Percentiles rank a stretch among this genome's conserved stretches.
Evolutionary conservation across 2,113 vertebrate species (phyloP).

Genomic region (Amphiprion percula): DNA sequence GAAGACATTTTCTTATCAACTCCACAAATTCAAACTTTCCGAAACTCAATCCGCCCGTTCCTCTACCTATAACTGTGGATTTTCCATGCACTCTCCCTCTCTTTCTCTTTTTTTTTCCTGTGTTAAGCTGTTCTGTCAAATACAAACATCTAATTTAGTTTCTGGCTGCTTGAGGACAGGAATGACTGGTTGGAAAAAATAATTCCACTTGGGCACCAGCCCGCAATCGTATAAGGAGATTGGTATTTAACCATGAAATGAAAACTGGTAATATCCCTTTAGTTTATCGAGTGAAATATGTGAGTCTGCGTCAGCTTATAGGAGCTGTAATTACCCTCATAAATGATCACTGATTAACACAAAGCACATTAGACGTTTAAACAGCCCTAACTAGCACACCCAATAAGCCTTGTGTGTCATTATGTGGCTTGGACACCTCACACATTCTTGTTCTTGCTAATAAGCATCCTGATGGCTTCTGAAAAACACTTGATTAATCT

Average conservation of each 20-base stretch:
- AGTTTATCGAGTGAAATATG: conserved; percentile 68
- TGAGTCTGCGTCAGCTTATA: conserved; percentile 53
- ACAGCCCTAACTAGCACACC: conserved; percentile 52
- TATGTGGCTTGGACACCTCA: conserved; percentile 62
- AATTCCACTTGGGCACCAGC: conserved; percentile 74
- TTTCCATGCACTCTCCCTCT: conserved; percentile 60
- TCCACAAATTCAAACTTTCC: conserved; percentile 44
- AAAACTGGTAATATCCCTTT: conserved; percentile 75
- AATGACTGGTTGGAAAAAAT: conserved; percentile 81
- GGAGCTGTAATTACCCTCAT: conserved; percentile 61
- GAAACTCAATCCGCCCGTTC: conserved; percentile 43
- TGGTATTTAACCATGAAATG: conserved; percentile 78
- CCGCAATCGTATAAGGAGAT: conserved; percentile 73
- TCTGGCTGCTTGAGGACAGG: conserved; percentile 64
- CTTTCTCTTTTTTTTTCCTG: conserved; percentile 55
- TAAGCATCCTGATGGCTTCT: conserved; percentile 47
- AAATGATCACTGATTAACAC: conserved; percentile 57
- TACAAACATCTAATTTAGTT: conserved; percentile 83
- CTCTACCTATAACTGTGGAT: conserved; percentile 65
- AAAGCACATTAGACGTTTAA: conserved; percentile 57
- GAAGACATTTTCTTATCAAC: conserved; percentile 58
- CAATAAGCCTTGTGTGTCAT: conserved; percentile 44
- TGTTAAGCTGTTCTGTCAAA: conserved; percentile 77
- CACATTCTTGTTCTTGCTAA: conserved; percentile 49
- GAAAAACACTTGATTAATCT: conserved; percentile 59